Base-by-base conservation (phyloP, 2,113 vertebrate genomes). In the Megaptera novaeangliae region DNA sequence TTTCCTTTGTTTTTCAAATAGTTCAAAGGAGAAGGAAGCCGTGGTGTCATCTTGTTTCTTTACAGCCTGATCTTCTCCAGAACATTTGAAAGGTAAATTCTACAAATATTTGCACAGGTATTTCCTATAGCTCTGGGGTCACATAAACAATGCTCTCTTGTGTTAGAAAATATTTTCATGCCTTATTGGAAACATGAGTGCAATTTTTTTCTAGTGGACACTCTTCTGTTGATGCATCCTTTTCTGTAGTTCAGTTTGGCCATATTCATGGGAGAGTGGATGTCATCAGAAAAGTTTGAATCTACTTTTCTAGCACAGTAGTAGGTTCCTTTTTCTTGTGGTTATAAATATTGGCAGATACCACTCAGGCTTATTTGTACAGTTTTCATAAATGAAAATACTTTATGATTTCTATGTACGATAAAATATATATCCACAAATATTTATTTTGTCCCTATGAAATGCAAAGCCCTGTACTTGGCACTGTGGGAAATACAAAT, bases 11-110 rank as follows among this genome's bases (percentile, higher is more conserved):
- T 71, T 97, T 74, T 39, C 68, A 23, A 91, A 46, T 93, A 99
- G 99, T 99, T 99, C 96, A 98, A 82, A 97, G 98, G 96, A 0
- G 99, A 99, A 97, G 98, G 98, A 41, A 98, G 99, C 84, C 99
- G 98, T 0, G 99, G 99, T 27, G 98, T 99, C 93, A 99, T 99
- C 97, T 98, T 99, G 0, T 99, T 99, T 97, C 98, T 99, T 3
- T 99, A 99, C 96, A 99, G 99, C 94, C 98, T 99, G 34, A 97
- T 99, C 97, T 99, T 99, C 97, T 99, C 99, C 44, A 98, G 99
- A 71, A 99, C 99, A 1, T 96, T 99, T 52, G 96, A 99, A 97
- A 99, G 99, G 99, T 99, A 98, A 64, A 25, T 34, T 59, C 63
- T 39, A 72, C n/a, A 80, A 36, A 18, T 23, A 21, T 12, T 15